Conservation (phyloP, 2,113 vertebrate species). For the Bubo blakistoni region DNA sequence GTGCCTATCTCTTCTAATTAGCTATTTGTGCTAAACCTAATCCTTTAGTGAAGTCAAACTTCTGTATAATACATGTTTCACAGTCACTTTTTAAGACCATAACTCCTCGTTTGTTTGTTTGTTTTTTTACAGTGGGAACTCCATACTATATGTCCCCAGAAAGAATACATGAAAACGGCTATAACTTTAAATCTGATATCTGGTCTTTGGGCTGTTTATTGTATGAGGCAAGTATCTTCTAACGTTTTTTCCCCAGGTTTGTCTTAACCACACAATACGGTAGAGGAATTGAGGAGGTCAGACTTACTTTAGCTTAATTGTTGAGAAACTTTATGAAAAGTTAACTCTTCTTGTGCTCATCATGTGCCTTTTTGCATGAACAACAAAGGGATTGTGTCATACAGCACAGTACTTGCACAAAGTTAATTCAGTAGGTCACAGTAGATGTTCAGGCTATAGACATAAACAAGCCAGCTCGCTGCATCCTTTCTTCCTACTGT, state of each 20-base stretch:
- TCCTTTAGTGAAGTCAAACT: neutral
- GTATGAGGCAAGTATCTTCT: slow-evolving; percentile 86
- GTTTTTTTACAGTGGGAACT: slow-evolving; percentile 88
- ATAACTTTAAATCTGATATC: slow-evolving; percentile 99
- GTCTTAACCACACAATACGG: rapidly evolving
- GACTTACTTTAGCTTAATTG: neutral
- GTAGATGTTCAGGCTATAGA: neutral
- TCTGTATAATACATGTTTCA: neutral
- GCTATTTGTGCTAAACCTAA: neutral
- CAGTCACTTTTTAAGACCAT: neutral
- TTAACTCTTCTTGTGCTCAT: neutral
- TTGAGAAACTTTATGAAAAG: neutral
- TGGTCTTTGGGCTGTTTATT: slow-evolving; percentile 98
- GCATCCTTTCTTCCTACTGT: neutral
- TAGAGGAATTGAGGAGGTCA: neutral
- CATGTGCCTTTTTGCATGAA: rapidly evolving
- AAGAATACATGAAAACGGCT: slow-evolving; percentile 97
- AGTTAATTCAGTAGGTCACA: neutral
- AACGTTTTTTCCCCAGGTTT: neutral
- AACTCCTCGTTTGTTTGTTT: neutral
- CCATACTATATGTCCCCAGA: slow-evolving; percentile 99
- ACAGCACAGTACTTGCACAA: neutral
- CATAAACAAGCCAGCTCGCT: neutral
- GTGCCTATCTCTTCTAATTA: neutral
- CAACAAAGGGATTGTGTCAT: neutral